These are phyloP conservation scores for Incurvaria masculella DNA, from an alignment of 2,888 invertebrate species.

Conservation along the genomic window DNA sequence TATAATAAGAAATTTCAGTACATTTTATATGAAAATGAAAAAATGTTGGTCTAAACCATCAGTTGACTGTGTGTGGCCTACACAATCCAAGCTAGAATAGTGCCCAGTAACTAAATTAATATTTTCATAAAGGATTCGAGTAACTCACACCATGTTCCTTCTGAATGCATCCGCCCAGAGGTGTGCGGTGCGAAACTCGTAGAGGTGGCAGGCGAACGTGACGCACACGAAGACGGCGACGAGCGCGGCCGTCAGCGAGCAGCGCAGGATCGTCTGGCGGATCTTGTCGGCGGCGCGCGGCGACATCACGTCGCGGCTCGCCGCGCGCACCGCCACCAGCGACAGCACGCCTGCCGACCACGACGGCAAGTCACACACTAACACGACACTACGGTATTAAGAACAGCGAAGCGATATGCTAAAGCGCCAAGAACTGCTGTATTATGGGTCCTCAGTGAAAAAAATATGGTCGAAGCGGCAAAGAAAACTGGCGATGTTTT, in stretches of 20 bases:
- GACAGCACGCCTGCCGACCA: conserved; percentile 66
- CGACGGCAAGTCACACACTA: background rate
- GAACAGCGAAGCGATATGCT: background rate
- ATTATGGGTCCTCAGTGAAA: background rate
- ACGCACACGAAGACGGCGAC: conserved; percentile 75
- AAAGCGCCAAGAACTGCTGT: background rate
- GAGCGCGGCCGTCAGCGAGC: conserved; percentile 76
- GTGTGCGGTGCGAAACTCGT: conserved; percentile 72
- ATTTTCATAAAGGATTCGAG: too few species aligned
- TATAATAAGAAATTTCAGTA: too few species aligned
- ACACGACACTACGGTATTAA: background rate
- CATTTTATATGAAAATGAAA: too few species aligned
- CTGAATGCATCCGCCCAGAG: conserved; percentile 76
- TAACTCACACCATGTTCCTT: conserved; percentile 77
- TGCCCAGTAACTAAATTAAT: too few species aligned
- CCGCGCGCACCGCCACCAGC: conserved; percentile 74
- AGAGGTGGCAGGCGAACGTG: conserved; percentile 79
- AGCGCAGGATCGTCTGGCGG: conserved; percentile 79
- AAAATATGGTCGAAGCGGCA: background rate
- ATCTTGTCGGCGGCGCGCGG: conserved; percentile 83
- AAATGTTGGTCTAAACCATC: too few species aligned
- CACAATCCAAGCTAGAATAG: too few species aligned
- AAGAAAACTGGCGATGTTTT: too few species aligned
- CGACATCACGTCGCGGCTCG: conserved; percentile 80
- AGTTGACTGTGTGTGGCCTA: too few species aligned